phyloP scores from a whole-genome alignment of 2,888 invertebrate species.

The Crematogaster levior region DNA sequence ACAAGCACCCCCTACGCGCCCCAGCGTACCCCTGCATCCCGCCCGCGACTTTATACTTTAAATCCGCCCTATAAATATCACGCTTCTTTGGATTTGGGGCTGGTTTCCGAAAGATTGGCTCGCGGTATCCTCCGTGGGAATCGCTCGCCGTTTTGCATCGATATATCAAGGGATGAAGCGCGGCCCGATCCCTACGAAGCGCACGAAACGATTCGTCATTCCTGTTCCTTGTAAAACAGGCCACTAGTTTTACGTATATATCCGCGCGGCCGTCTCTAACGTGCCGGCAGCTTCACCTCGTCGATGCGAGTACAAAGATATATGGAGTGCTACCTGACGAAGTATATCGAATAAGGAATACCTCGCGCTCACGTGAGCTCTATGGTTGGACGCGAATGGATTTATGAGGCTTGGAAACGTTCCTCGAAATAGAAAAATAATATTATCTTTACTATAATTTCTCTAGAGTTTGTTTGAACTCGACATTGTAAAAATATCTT shows the following conservation, averaged over 20 bases:
- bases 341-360: constrained; percentile 50
- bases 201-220: constrained; percentile 81
- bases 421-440: constrained; percentile 28
- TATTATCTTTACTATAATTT: background rate
- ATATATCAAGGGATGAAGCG: constrained; percentile 84
- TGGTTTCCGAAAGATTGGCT: constrained; percentile 86
- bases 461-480: background rate
- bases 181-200: constrained; percentile 74
- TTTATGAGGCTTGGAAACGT: constrained; percentile 11
- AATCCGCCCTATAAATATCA: constrained; percentile 86
- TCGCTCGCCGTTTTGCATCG: constrained; percentile 78
- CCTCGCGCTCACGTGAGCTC: constrained; percentile 40
- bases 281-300: constrained; percentile 62
- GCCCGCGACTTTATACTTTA: constrained; percentile 85
- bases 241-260: constrained; percentile 76
- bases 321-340: constrained; percentile 55
- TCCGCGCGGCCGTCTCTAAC: constrained; percentile 62
- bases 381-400: constrained; percentile 15
- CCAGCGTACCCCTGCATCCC: constrained; percentile 53
- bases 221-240: constrained; percentile 78
- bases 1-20: constrained; percentile 63
- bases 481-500: constrained; percentile 15
- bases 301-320: constrained; percentile 63
- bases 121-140: constrained; percentile 84
- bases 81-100: constrained; percentile 85